These are phyloP conservation scores for Cheiracanthium punctorium DNA, from an alignment of 2,888 invertebrate species.

Conservation along the genomic window DNA sequence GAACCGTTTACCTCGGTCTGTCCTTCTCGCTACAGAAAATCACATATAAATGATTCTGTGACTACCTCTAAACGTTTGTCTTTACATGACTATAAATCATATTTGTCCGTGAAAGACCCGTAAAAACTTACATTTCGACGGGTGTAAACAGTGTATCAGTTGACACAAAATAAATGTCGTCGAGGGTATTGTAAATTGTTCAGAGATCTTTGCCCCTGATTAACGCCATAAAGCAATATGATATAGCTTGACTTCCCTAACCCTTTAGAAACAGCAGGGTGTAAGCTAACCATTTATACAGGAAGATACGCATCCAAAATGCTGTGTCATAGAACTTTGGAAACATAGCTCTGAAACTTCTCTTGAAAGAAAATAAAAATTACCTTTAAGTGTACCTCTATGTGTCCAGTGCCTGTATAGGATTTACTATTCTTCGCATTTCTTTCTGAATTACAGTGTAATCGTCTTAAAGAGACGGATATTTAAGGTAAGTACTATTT, in stretches of 20 bases:
- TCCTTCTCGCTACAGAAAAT: not conserved
- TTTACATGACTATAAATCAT: not conserved
- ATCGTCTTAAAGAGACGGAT: too few species aligned
- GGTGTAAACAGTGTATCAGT: not conserved
- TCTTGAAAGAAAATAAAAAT: too few species aligned
- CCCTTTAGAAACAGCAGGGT: not conserved
- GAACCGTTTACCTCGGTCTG: not conserved
- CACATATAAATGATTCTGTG: not conserved
- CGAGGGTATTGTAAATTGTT: not conserved
- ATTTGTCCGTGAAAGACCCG: not conserved
- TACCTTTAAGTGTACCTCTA: too few species aligned
- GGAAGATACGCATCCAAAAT: too few species aligned
- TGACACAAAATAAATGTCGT: not conserved
- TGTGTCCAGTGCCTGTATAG: too few species aligned
- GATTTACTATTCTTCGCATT: too few species aligned
- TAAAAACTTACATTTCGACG: not conserved
- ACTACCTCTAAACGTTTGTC: not conserved
- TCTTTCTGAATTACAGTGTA: too few species aligned
- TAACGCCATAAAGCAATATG: slow-evolving; percentile 6
- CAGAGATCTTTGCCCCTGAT: not conserved
- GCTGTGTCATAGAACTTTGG: too few species aligned
- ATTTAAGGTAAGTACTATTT: too few species aligned
- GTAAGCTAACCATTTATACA: too few species aligned
- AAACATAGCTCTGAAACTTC: too few species aligned
- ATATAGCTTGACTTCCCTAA: not conserved